Base-by-base conservation (phyloP, 2,888 invertebrate genomes). In the Galeopsomyia nigrocyanea region DNA sequence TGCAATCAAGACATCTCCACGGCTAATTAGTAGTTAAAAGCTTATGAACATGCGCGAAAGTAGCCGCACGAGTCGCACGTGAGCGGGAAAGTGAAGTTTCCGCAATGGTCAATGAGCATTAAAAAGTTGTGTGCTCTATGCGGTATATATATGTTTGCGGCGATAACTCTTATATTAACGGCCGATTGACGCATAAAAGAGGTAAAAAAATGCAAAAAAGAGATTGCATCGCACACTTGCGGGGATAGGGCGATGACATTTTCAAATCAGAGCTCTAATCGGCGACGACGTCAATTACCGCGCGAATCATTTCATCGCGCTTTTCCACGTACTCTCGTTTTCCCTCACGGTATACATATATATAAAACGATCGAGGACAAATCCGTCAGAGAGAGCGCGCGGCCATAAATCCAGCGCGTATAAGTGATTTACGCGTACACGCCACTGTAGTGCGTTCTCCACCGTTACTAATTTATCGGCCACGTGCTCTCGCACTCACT, bases 311-410 rank as follows among this genome's bases (percentile, higher is more conserved):
- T 71, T 61, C 60, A 66, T 60, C 71, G 49, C 21, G 49, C 55
- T 58, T 66, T 71, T 60, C 16, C 26, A 17, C 61, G 21, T 21
- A 10, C 47, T 17, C 46, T 17, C 46, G 46, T 16, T 46, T 16
- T 19, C 53, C 3, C 53, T 19, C 53, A 17, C 51, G 17, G 7
- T 19, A 7, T 53, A 10, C 19, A 55, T 5, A 5, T 5, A 49
- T 68, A 53, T 60, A 51, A n/a, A 62, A 46, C 56, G 68, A 71
- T 68, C 71, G 74, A 68, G 71, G 71, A 75, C 74, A 71, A 68
- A 75, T 75, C 75, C 75, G 71, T 74, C 71, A 68, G 69, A 19
- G 62, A 50, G 31, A 13, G 57, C 50, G 49, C 26, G 64, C 53
- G 22, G 64, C 60, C 46, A 75, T 75, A 75, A 75, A 75, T 75